phyloP scores from a whole-genome alignment of 2,113 vertebrate genomes.

The Oncorhynchus kisutch region DNA sequence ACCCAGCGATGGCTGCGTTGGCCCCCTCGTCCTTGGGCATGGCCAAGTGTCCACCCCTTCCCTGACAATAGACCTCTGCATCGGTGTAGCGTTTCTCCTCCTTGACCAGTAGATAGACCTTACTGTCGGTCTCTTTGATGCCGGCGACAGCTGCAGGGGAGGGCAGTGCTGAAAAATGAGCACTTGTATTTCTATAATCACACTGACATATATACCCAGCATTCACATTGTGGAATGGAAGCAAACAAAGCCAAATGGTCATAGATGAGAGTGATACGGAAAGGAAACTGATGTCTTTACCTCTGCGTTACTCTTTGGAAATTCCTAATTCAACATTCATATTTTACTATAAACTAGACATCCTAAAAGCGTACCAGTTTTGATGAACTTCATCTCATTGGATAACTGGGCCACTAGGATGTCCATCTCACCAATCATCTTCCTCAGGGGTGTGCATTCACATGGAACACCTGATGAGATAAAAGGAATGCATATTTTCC shows the following conservation, averaged over 20 bases:
- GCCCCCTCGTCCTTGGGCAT: slow-evolving; percentile 93
- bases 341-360: background rate
- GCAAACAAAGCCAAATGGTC: slow-evolving; percentile 4
- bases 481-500: slow-evolving; percentile 16
- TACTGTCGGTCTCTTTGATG: slow-evolving; percentile 92
- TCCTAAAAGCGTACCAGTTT: slow-evolving; percentile 83
- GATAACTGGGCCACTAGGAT: slow-evolving; percentile 88
- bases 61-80: slow-evolving; percentile 88
- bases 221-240: slow-evolving; percentile 38
- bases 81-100: slow-evolving; percentile 90
- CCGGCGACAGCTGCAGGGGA: slow-evolving; percentile 97
- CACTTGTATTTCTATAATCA: slow-evolving; percentile 86
- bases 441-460: slow-evolving; percentile 90
- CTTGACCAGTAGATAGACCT: slow-evolving; percentile 96
- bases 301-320: background rate
- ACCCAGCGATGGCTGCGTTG: slow-evolving; percentile 84
- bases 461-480: slow-evolving; percentile 83
- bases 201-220: slow-evolving; percentile 59
- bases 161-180: slow-evolving; percentile 97
- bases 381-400: slow-evolving; percentile 92
- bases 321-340: background rate
- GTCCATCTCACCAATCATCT: slow-evolving; percentile 97
- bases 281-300: background rate
- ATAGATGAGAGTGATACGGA: background rate
- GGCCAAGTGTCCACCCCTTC: slow-evolving; percentile 87